Conservation (phyloP, 2,888 invertebrate genomes). For the Heliconius cydno region DNA sequence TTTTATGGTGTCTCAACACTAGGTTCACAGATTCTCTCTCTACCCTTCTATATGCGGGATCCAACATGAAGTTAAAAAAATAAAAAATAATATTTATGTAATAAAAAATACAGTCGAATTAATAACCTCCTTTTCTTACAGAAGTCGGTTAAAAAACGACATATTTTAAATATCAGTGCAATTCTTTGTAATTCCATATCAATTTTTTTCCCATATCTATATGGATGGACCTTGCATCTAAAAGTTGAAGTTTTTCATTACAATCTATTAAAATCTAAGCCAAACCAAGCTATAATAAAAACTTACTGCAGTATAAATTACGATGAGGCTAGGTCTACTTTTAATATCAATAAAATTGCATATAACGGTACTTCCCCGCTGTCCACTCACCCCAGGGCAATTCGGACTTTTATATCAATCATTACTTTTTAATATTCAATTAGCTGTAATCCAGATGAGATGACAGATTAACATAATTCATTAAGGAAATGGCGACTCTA, state of each 20-base stretch:
- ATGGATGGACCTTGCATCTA: too few species aligned
- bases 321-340: slow-evolving; percentile 9
- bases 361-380: slow-evolving; percentile 39
- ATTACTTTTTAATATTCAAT: slow-evolving; percentile 76
- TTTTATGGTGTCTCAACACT: neutral
- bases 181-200: too few species aligned
- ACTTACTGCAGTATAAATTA: neutral
- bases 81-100: too few species aligned
- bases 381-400: slow-evolving; percentile 53
- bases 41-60: neutral
- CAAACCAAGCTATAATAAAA: neutral
- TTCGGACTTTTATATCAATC: slow-evolving; percentile 73
- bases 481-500: slow-evolving; percentile 68
- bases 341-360: slow-evolving; percentile 4
- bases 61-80: neutral
- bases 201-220: too few species aligned
- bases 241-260: too few species aligned
- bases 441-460: slow-evolving; percentile 73
- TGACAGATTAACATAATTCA: slow-evolving; percentile 75
- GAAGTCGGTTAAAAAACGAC: too few species aligned
- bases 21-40: neutral
- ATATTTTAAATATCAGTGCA: too few species aligned
- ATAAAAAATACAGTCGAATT: too few species aligned
- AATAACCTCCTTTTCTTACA: too few species aligned
- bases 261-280: neutral